Evolutionary conservation across 2,797 vertebrate genomes (phyloP).

Genomic region (Rhinoraja longicauda): DNA sequence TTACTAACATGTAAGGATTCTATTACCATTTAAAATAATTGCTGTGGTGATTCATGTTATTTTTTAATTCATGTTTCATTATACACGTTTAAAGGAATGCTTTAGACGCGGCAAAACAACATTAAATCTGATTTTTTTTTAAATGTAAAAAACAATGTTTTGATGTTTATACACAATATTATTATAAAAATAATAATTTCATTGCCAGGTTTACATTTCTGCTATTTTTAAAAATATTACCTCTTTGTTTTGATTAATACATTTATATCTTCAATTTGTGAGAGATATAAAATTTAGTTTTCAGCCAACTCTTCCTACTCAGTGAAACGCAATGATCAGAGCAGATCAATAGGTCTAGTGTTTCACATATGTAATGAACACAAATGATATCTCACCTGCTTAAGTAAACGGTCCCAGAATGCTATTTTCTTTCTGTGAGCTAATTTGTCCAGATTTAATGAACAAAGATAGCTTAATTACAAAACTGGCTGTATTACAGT

Average conservation of each 20-base stretch:
- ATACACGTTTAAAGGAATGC: too few relatives aligned
- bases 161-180: not conserved
- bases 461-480: conserved; percentile 48
- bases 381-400: conserved; percentile 3
- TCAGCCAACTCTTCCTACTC: not conserved
- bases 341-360: not conserved
- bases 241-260: not conserved
- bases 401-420: not conserved
- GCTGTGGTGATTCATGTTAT: too few relatives aligned
- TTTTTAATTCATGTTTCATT: too few relatives aligned
- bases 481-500: conserved; percentile 10
- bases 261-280: not conserved
- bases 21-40: too few relatives aligned
- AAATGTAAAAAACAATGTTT: conserved; percentile 14
- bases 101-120: too few relatives aligned
- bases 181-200: not conserved
- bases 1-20: too few relatives aligned
- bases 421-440: not conserved
- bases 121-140: not conserved
- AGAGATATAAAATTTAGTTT: not conserved
- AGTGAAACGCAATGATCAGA: not conserved
- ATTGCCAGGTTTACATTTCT: not conserved
- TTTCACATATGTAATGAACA: conserved; percentile 15
- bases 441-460: conserved; percentile 44
- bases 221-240: not conserved